A percentile compares a stretch with the other conserved stretches of the same genome.
phyloP scores from a whole-genome alignment of 1,140 invertebrate species.

The Meloidogyne exigua region DNA sequence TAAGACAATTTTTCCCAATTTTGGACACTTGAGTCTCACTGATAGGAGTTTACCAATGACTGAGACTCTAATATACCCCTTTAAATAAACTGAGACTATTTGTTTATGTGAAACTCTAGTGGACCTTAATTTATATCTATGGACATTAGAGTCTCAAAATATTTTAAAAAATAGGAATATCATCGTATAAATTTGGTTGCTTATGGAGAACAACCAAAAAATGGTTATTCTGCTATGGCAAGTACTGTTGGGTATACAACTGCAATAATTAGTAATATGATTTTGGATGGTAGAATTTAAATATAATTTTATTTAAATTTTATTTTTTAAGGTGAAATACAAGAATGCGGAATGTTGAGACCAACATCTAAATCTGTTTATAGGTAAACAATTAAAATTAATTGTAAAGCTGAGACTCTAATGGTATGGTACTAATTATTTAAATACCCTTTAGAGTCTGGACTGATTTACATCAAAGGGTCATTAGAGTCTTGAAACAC shows the following conservation, averaged over 20 bases:
- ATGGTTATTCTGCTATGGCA: constrained; percentile 92
- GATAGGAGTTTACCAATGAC: not conserved
- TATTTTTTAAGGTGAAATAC: constrained; percentile 66
- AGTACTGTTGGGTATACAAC: constrained; percentile 91
- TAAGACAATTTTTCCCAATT: constrained; percentile 20
- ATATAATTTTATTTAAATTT: too few relatives aligned
- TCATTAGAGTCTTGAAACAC: too few relatives aligned
- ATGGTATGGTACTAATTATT: too few relatives aligned
- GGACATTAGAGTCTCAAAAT: not conserved
- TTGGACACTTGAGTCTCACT: not conserved
- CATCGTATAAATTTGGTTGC: constrained; percentile 87
- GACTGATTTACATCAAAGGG: too few relatives aligned
- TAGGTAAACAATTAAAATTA: constrained; percentile 1
- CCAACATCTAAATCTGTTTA: constrained; percentile 66
- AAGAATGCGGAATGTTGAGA: constrained; percentile 66
- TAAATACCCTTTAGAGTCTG: too few relatives aligned
- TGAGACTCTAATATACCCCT: too few relatives aligned
- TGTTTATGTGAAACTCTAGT: not conserved
- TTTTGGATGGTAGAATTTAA: constrained; percentile 76
- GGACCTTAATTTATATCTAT: not conserved
- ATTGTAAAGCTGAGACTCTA: too few relatives aligned
- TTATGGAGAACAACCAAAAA: constrained; percentile 75
- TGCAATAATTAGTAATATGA: constrained; percentile 94
- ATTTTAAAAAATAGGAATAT: constrained; percentile 69
- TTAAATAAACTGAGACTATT: too few relatives aligned